Evolutionary conservation across 2,888 invertebrate genomes (phyloP), one percentile per base, ranked within the genome.

Genomic region (Tillus elongatus): DNA sequence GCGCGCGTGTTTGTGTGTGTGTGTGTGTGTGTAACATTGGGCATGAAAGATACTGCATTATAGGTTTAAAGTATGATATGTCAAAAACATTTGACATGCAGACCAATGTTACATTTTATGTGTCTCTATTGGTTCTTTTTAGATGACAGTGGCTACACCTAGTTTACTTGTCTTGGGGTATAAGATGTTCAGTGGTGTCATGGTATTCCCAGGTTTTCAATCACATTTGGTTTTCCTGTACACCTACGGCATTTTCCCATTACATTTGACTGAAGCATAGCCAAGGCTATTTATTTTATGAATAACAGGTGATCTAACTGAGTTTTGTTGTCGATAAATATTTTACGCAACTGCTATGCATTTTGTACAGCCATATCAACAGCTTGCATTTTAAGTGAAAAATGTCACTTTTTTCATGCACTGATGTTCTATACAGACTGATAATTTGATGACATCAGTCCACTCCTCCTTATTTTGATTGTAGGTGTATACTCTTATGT

Each of bases 161-260:
- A 8, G 24, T 19, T 19, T 19, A 19, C 24, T n/a, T 19, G 24
- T 6, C 24, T n/a, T n/a, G n/a, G n/a, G n/a, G n/a, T n/a, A n/a
- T n/a, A n/a, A n/a, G n/a, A 19, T 19, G n/a, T n/a, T n/a, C 24
- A 19, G 24, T 19, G 24, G n/a, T 19, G n/a, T 19, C 24, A 19
- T 19, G n/a, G n/a, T 8, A 19, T 19, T 19, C 24, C 24, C 6
- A 8, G 6, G n/a, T 19, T 19, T 19, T n/a, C n/a, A 8, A 8
- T 19, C n/a, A n/a, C 24, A n/a, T n/a, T n/a, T 19, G 24, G 24
- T 19, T n/a, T 19, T 19, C 24, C 24, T n/a, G 6, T 19, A n/a
- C 24, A 8, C 6, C 6, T 8, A n/a, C 24, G 6, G 24, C 6
- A 19, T 8, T 6, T 19, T 19, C 6, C 6, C n/a, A 8, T 19